Conservation (phyloP, 2,113 vertebrate species). For the Anguilla rostrata region DNA sequence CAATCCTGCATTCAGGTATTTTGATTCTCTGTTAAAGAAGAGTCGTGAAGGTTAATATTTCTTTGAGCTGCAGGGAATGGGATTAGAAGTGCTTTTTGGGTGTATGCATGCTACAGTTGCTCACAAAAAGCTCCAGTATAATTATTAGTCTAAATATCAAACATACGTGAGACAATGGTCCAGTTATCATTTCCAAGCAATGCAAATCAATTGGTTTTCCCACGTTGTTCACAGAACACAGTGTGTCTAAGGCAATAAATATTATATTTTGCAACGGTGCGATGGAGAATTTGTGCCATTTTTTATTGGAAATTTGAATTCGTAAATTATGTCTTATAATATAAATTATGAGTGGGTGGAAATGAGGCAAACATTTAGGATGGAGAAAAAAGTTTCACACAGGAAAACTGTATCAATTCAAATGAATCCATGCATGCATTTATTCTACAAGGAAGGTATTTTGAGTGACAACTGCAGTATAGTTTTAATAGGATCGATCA, state of each 20-base stretch:
- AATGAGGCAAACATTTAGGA: no score
- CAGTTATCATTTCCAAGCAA: background rate
- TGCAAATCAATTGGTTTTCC: background rate
- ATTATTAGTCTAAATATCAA: background rate
- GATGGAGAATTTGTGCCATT: no score
- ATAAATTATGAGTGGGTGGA: no score
- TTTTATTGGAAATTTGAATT: no score
- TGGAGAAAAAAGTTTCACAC: no score
- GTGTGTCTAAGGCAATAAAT: background rate
- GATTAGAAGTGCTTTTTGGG: background rate
- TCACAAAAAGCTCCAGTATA: background rate
- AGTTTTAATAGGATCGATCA: background rate
- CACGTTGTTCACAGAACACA: background rate
- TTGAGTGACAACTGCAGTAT: no score
- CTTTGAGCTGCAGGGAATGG: background rate
- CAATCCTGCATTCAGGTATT: background rate
- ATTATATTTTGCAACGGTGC: background rate
- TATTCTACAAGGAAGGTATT: no score
- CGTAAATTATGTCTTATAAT: no score
- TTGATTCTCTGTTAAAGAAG: background rate
- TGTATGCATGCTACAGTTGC: background rate
- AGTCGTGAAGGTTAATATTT: background rate
- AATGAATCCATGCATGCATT: no score
- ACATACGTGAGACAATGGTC: background rate
- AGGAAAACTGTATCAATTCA: no score